Base-by-base conservation (phyloP, 2,797 vertebrate species). In the Chelon labrosus region DNA sequence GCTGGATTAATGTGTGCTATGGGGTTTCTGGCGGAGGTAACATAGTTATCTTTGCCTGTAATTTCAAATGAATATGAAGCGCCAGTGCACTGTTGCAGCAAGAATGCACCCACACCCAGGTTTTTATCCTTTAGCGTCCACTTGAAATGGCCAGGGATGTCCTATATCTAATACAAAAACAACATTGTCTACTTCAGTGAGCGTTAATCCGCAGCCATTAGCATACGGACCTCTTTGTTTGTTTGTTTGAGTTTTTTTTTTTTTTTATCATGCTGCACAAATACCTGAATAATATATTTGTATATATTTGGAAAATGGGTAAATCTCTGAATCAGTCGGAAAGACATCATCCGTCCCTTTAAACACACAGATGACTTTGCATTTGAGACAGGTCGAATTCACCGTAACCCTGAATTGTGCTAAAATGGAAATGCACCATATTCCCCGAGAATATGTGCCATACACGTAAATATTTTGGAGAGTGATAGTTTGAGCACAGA, bases 351-450 rank as follows among this genome's bases (percentile, higher is more conserved):
- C 1, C 37, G 3, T 11, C n/a, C 9, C 9, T 5, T 16, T 56
- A 25, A 55, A 20, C 47, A 2, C 37, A 41, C 12, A 3, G 2
- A 64, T 42, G 6, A 10, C 9, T 54, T 62, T 27, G 35, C 31
- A 53, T 65, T 38, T 57, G 17, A 67, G 46, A 19, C 8, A 12
- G 35, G 22, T 12, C 11, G 42, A 44, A 60, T 56, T 3, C 50
- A 58, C 10, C 13, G 3, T 1, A 7, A 41, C 56, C 9, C 14
- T 25, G 7, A 44, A 17, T 31, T 64, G 13, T 7, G 51, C 14
- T 5, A 9, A 44, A 17, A 52, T 53, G 5, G 27, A 61, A 50
- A 58, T 27, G 55, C 25, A 66, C 17, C 56, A 60, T 59, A 3
- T 60, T 51, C 25, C n/a, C 6, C 3, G 3, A 39, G 8, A 41